phyloP scores from a whole-genome alignment of 2,888 invertebrate genomes.

The Trichopria drosophilae region DNA sequence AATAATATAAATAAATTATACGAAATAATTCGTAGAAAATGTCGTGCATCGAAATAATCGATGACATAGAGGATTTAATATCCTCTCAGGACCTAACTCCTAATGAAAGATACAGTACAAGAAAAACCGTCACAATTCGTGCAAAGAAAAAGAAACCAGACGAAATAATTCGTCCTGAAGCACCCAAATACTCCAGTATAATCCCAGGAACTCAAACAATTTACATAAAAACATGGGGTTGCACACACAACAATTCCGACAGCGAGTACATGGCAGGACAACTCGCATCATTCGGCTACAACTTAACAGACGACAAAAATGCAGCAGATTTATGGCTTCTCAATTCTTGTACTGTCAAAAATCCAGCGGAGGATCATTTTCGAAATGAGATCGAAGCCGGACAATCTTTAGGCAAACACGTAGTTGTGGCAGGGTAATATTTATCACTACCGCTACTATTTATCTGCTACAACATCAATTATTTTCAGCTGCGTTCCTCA shows the following conservation, averaged over 20 bases:
- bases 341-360: slow-evolving; percentile 98
- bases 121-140: slow-evolving; percentile 71
- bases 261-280: slow-evolving; percentile 99
- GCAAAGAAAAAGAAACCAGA: slow-evolving; percentile 56
- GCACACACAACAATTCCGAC: slow-evolving; percentile 96
- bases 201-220: slow-evolving; percentile 67
- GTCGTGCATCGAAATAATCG: slow-evolving; percentile 72
- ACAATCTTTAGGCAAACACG: slow-evolving; percentile 72
- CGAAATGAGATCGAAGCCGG: slow-evolving; percentile 85
- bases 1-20: too few species aligned
- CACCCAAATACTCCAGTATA: slow-evolving; percentile 48
- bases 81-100: slow-evolving; percentile 78
- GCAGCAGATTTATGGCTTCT: slow-evolving; percentile 91
- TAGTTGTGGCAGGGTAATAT: slow-evolving; percentile 85
- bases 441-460: background rate
- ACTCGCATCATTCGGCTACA: slow-evolving; percentile 84
- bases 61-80: slow-evolving; percentile 84
- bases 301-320: slow-evolving; percentile 76
- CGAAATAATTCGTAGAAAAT: too few species aligned
- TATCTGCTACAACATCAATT: background rate
- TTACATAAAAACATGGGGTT: slow-evolving; percentile 92
- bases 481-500: slow-evolving; percentile 83
- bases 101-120: slow-evolving; percentile 73
- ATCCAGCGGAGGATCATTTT: slow-evolving; percentile 94
- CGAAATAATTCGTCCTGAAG: slow-evolving; percentile 35